Evolutionary conservation across 2,888 invertebrate species (phyloP).

Genomic region (Brenthis hecate): DNA sequence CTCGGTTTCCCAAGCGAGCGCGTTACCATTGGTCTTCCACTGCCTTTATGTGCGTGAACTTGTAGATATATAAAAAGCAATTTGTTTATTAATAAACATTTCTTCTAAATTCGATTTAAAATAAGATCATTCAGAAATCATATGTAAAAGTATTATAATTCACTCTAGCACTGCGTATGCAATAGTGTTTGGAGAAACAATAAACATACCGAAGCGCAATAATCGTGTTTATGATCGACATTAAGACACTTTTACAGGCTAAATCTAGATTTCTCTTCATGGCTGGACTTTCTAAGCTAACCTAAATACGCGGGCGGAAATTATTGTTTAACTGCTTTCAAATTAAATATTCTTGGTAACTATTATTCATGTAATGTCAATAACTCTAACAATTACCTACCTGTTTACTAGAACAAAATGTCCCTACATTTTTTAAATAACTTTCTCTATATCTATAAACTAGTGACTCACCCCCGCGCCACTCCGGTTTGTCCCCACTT

Average conservation of each 20-base stretch:
- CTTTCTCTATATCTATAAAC: neutral
- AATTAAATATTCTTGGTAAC: conserved; percentile 40
- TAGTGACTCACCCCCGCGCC: too few relatives aligned
- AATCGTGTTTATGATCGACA: conserved; percentile 41
- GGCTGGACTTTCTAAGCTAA: conserved; percentile 50
- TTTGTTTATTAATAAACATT: too few relatives aligned
- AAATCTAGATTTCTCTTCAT: conserved; percentile 52
- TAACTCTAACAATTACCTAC: conserved; percentile 6
- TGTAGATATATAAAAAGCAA: too few relatives aligned
- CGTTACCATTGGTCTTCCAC: too few relatives aligned
- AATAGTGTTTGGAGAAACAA: conserved; percentile 35
- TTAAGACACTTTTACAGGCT: conserved; percentile 49
- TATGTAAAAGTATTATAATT: neutral
- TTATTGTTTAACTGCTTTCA: conserved; percentile 43
- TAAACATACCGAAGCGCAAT: conserved; percentile 32
- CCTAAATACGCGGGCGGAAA: conserved; percentile 49
- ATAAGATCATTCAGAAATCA: too few relatives aligned
- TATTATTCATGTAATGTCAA: conserved; percentile 28
- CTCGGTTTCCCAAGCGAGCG: too few relatives aligned
- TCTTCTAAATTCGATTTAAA: too few relatives aligned
- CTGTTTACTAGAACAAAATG: neutral
- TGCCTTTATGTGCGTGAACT: too few relatives aligned
- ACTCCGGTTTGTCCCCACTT: too few relatives aligned
- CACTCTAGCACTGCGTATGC: conserved; percentile 14
- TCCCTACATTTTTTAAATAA: neutral